Percentiles rank a stretch among this genome's conserved stretches.
Conservation (phyloP, 2,113 vertebrate genomes). For the Telmatochromis brichardi region DNA sequence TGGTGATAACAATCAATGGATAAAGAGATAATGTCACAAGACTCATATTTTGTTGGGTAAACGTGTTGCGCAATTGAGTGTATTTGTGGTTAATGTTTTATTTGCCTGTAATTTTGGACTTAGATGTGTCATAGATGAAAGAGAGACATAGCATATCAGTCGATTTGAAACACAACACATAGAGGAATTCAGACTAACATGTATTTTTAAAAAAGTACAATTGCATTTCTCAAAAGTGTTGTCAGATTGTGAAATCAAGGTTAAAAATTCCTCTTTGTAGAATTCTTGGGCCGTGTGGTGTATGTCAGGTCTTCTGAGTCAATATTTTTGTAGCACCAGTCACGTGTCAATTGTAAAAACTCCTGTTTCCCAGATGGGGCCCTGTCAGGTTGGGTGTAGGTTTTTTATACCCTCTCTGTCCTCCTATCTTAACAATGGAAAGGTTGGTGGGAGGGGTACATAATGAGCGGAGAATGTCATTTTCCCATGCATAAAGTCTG, state of each 20-base stretch:
- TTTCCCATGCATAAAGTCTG: conserved; percentile 16
- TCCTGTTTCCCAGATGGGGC: conserved; percentile 18
- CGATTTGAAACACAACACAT: background rate
- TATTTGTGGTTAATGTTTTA: background rate
- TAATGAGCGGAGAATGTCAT: conserved; percentile 30
- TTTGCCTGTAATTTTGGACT: background rate
- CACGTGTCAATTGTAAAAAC: conserved; percentile 39
- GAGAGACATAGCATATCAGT: background rate
- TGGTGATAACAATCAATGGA: background rate
- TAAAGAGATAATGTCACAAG: background rate
- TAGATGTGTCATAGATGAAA: background rate
- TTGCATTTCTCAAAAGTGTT: background rate
- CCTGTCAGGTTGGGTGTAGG: conserved; percentile 20
- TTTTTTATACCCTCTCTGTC: background rate
- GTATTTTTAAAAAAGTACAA: background rate
- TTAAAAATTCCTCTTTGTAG: background rate
- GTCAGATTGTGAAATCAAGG: background rate
- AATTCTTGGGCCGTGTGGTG: background rate
- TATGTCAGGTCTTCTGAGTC: background rate
- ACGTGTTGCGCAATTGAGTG: background rate
- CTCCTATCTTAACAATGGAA: conserved; percentile 50
- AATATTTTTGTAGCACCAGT: conserved; percentile 24
- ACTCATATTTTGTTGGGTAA: background rate
- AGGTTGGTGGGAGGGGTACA: background rate
- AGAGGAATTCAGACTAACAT: background rate